Base-by-base conservation (phyloP, 2,888 invertebrate genomes). In the Tetropium fuscum region DNA sequence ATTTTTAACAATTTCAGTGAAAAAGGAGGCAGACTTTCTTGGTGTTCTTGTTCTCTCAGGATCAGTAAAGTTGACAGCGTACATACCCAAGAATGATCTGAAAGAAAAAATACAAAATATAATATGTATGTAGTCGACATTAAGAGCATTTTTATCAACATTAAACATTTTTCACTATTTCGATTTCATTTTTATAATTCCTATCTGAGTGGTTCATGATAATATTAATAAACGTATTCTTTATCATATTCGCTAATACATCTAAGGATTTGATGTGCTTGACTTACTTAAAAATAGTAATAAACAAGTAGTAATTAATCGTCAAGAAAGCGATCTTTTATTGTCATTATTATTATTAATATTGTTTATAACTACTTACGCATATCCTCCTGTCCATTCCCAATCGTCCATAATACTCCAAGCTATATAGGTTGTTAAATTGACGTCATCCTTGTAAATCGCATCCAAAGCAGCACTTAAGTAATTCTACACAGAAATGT, bases 361-460 rank as follows among this genome's bases (percentile, higher is more conserved):
- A n/a, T n/a, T n/a, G n/a, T n/a, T n/a, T n/a, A n/a, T n/a, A n/a
- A n/a, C n/a, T 15, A 64, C 62, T 54, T 53, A 64, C 64, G 41
- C 36, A 25, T 54, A 64, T 47, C 64, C 64, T 3, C 47, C 60
- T 3, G 48, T 48, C 64, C 64, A 64, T 56, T 64, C 64, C 64
- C 64, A 64, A 40, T 64, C 64, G 41, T 64, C 64, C 2, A 64
- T 58, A 19, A 64, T 64, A 49, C 60, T 64, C 64, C 64, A 64
- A 15, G 56, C 58, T 13, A 53, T 53, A 16, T 64, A 64, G 2
- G 47, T 51, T 8, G 51, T 53, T 25, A 64, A 34, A 27, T 64
- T 64, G 3, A 64, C 64, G 0, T 58, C 61, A 48, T 64, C 63
- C 16, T 51, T 43, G 7, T 60, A 60, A 7, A 64, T 60, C 2